Percentiles rank a stretch among this genome's conserved stretches.
phyloP scores from a whole-genome alignment of 2,888 invertebrate species.

The Limenitis camilla region DNA sequence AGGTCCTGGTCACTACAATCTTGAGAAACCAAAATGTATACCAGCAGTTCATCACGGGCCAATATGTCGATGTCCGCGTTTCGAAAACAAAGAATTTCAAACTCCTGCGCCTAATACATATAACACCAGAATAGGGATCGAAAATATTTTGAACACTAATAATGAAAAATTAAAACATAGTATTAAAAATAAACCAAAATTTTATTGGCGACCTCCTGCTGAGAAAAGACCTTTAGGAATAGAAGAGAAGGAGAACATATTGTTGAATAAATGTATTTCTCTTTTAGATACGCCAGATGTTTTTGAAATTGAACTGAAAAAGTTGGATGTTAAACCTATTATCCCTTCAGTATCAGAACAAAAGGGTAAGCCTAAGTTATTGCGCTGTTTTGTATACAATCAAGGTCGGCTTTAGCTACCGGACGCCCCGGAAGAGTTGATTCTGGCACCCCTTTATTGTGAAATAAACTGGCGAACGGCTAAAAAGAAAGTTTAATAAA shows the following conservation, averaged over 20 bases:
- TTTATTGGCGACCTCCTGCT: slow-evolving; percentile 34
- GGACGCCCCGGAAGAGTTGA: slow-evolving; percentile 1
- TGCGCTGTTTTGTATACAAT: slow-evolving; percentile 29
- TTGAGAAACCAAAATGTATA: slow-evolving; percentile 38
- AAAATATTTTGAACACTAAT: slow-evolving; percentile 48
- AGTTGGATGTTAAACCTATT: slow-evolving; percentile 3
- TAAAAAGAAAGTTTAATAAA: no score
- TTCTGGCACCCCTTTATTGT: no score
- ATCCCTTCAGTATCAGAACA: neutral
- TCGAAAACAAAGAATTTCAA: slow-evolving; percentile 24
- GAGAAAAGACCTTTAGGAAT: slow-evolving; percentile 30
- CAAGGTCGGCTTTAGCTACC: no score
- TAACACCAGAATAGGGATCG: slow-evolving; percentile 40
- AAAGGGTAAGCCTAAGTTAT: slow-evolving; percentile 27
- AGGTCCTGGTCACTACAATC: slow-evolving; percentile 47
- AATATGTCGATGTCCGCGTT: slow-evolving; percentile 40
- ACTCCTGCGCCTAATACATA: slow-evolving; percentile 54
- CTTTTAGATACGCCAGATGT: slow-evolving; percentile 35
- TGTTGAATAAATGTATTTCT: slow-evolving; percentile 42
- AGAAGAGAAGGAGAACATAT: slow-evolving; percentile 36
- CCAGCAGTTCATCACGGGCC: slow-evolving; percentile 51
- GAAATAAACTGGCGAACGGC: no score
- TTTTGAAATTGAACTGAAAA: slow-evolving; percentile 4
- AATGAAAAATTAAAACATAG: slow-evolving; percentile 46
- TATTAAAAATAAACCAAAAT: slow-evolving; percentile 38